These are phyloP conservation scores for Muscicapa comitata DNA, from an alignment of 2,797 vertebrate genomes.

Conservation along the genomic window DNA sequence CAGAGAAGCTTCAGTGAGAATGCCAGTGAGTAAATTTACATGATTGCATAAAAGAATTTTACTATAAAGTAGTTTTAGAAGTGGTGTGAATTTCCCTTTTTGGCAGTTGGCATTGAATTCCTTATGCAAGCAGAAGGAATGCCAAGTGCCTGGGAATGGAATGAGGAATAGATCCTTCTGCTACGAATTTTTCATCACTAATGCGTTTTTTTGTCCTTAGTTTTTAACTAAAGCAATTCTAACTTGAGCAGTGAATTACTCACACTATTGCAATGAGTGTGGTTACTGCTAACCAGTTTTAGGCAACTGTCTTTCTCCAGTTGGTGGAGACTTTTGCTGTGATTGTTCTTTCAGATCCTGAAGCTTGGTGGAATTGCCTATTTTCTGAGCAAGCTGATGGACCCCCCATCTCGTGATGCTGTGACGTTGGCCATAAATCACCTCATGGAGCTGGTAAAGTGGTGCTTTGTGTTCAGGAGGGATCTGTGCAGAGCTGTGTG, in stretches of 20 bases:
- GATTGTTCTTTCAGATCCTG: slow-evolving; percentile 81
- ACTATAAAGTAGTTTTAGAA: neutral
- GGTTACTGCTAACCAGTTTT: neutral
- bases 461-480: neutral
- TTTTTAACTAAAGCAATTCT: neutral
- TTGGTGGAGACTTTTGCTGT: neutral
- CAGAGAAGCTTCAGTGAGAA: neutral
- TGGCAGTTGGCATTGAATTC: neutral
- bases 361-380: slow-evolving; percentile 88
- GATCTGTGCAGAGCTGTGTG: neutral
- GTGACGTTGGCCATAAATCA: slow-evolving; percentile 89
- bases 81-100: neutral
- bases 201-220: neutral
- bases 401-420: slow-evolving; percentile 86
- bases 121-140: neutral
- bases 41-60: neutral
- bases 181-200: neutral
- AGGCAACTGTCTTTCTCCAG: accelerated
- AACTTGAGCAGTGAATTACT: neutral
- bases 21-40: neutral
- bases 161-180: neutral
- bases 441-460: slow-evolving; percentile 88
- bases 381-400: slow-evolving; percentile 89
- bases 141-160: neutral
- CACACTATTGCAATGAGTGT: neutral